phyloP scores from a whole-genome alignment of 2,797 vertebrate species.

The Coregonus ussuriensis region DNA sequence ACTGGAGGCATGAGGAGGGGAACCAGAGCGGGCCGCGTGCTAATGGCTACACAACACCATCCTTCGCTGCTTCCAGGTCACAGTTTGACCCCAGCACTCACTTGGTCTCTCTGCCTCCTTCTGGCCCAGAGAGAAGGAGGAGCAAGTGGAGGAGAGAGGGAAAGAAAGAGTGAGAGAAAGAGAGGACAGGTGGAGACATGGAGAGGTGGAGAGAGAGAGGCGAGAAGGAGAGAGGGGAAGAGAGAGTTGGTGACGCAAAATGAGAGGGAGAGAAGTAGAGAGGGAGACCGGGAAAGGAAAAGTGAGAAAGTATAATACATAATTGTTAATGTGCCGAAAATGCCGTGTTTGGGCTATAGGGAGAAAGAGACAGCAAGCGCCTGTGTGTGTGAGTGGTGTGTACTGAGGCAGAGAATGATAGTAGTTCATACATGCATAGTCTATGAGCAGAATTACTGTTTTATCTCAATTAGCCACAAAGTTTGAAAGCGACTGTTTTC shows the following conservation, averaged over 20 bases:
- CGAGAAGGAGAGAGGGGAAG: background rate
- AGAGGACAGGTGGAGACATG: background rate
- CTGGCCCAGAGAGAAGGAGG: background rate
- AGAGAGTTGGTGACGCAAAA: background rate
- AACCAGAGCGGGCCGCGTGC: constrained; percentile 5
- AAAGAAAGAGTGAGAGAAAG: background rate
- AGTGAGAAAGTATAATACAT: background rate
- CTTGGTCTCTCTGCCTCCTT: background rate
- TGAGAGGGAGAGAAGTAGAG: background rate
- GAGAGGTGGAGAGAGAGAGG: no score
- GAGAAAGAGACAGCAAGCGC: background rate
- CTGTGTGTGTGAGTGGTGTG: background rate
- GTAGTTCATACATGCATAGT: no score
- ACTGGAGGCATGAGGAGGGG: constrained; percentile 22
- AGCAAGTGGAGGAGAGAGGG: background rate
- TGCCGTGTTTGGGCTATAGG: background rate
- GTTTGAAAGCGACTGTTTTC: no score
- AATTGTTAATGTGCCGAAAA: background rate
- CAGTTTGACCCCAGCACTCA: constrained; percentile 49
- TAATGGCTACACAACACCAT: constrained; percentile 52
- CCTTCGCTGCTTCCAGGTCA: constrained; percentile 54
- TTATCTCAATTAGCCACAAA: no score
- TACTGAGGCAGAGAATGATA: background rate
- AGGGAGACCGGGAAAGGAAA: background rate
- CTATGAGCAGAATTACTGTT: no score